Evolutionary conservation across 2,888 invertebrate species (phyloP).

Genomic region (Lycocerus yunnanus): DNA sequence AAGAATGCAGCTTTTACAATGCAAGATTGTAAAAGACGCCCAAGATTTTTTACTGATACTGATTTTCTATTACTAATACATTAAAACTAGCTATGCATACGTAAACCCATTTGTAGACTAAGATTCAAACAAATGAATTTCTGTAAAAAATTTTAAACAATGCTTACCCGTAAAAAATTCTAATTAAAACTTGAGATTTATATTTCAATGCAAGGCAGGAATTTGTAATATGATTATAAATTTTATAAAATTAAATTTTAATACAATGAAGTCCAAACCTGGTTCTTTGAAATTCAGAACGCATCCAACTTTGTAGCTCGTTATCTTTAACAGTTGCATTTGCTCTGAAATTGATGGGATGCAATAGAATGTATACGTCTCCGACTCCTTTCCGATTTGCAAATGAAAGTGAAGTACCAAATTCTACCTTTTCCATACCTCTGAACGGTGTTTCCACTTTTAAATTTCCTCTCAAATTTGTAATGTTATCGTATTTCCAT

Average conservation of each 20-base stretch:
- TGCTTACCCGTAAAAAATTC: not conserved
- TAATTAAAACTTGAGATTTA: not conserved
- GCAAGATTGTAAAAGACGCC: no score
- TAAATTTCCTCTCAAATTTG: constrained; percentile 48
- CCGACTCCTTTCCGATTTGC: constrained; percentile 47
- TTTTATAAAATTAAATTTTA: not conserved
- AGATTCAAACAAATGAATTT: not conserved
- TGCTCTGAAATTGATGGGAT: constrained; percentile 48
- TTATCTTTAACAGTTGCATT: constrained; percentile 47
- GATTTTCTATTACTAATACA: no score
- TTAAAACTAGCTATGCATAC: no score
- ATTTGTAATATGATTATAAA: not conserved
- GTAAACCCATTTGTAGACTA: no score
- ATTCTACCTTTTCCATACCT: constrained; percentile 52
- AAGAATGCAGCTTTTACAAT: no score
- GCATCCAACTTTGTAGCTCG: constrained; percentile 41
- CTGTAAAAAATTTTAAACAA: not conserved
- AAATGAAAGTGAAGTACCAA: constrained; percentile 50
- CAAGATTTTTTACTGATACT: no score
- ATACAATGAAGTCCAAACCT: constrained; percentile 38
- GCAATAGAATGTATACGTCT: constrained; percentile 47
- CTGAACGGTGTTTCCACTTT: constrained; percentile 53
- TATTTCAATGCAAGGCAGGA: not conserved
- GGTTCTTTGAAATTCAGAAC: constrained; percentile 45
- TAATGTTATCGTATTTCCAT: constrained; percentile 43